Base-by-base conservation (phyloP, 2,113 vertebrate genomes). In the Myanophis thanlyinensis region DNA sequence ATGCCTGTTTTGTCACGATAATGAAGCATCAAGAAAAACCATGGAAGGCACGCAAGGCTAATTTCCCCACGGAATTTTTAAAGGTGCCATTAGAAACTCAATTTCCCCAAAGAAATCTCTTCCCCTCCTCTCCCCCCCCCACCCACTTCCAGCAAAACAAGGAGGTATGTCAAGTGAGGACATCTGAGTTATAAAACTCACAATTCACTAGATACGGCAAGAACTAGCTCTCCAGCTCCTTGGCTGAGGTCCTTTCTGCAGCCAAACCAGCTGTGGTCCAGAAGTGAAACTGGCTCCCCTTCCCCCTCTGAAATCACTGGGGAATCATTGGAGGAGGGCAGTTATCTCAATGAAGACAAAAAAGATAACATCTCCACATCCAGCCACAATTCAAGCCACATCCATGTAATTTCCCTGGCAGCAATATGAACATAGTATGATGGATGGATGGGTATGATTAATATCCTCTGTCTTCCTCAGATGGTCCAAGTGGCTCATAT, bases 161-260 rank as follows among this genome's bases (percentile, higher is more conserved):
- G 48, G 44, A 48, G 22, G 49, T 91, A 94, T 95, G 95, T 95
- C 96, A 96, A 94, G 67, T 44, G 12, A 67, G n/a, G 91, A 44
- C 40, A 56, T 27, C 13, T 9, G 35, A 87, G 27, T 40, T n/a
- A 25, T 56, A 27, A 18, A 84, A 56, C 44, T 44, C 35, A 22
- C 35, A 40, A 80, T 80, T 80, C 7, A 1, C 18, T 44, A 22
- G 35, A 35, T 35, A 40, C 13, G 67, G n/a, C 1, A 2, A 35
- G 67, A 40, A 40, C 1, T 3, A 23, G 73, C 18, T 73, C n/a
- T 73, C 15, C 15, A 10, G 5, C 13, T 44, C 35, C 18, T 44
- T 44, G 67, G 67, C 18, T 80, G 73, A 40, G 8, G 18, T 22
- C 35, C 73, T 35, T 44, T 80, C 73, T 80, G 73, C 73, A 80